These are phyloP conservation scores for Diadumene lineata DNA, from an alignment of 92 coral and sea anemone genomes.

Conservation along the genomic window DNA sequence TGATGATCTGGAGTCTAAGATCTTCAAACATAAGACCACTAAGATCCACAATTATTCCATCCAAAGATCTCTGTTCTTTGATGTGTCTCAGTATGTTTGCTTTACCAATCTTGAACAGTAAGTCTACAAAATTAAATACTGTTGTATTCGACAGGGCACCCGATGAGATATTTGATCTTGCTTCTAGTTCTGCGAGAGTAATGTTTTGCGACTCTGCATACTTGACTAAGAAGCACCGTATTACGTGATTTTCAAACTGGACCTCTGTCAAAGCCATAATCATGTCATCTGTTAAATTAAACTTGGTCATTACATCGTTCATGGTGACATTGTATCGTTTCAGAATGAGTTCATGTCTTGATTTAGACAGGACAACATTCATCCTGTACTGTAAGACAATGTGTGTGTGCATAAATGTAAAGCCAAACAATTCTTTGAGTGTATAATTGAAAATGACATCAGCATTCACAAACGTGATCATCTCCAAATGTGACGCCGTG, in stretches of 20 bases:
- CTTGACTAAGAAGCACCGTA: slow-evolving; percentile 13
- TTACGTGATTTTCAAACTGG: slow-evolving; percentile 24
- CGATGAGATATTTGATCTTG: slow-evolving; percentile 7
- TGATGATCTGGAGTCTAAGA: slow-evolving; percentile 4
- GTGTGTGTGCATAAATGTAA: not conserved
- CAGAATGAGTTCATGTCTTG: not conserved
- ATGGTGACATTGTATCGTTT: not conserved
- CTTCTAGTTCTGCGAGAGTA: slow-evolving; percentile 26
- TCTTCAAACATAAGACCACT: not conserved
- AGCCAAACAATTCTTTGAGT: slow-evolving; percentile 1
- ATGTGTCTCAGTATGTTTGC: not conserved
- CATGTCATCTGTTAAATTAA: not conserved
- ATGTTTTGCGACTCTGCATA: slow-evolving; percentile 24
- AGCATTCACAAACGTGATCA: not conserved
- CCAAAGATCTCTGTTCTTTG: not conserved
- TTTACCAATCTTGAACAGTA: slow-evolving; percentile 1
- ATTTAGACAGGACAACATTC: not conserved
- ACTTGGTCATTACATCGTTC: not conserved
- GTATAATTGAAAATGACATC: slow-evolving; percentile 8
- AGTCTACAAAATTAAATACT: slow-evolving; percentile 26
- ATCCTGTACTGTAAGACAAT: not conserved
- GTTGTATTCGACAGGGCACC: slow-evolving; percentile 34
- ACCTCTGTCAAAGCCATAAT: not conserved
- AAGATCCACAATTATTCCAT: not conserved
- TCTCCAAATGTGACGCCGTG: not conserved